These are phyloP conservation scores for Ylistrum balloti DNA, from an alignment of 1,140 invertebrate genomes.

Conservation along the genomic window DNA sequence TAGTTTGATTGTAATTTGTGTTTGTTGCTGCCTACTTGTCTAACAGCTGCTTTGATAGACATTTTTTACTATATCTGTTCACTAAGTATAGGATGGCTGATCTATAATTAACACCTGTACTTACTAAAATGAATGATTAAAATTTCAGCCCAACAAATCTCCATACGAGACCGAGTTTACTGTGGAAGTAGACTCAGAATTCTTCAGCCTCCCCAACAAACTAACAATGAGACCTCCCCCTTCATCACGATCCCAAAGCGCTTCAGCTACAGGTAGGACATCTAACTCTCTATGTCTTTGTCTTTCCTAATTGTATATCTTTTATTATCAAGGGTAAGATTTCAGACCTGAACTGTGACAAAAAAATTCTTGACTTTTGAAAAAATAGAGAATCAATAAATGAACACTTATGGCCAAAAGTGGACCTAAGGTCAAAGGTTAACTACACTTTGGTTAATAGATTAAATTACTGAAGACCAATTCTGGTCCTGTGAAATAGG, in stretches of 20 bases:
- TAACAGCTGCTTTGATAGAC: background rate
- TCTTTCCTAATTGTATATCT: too few relatives aligned
- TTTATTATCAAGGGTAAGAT: too few relatives aligned
- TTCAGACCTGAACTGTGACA: too few relatives aligned
- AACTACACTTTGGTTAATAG: too few relatives aligned
- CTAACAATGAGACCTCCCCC: constrained; percentile 68
- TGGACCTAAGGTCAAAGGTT: too few relatives aligned
- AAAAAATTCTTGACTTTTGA: too few relatives aligned
- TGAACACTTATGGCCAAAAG: too few relatives aligned
- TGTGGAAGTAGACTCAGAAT: constrained; percentile 77
- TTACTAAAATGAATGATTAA: background rate
- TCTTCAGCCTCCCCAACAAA: constrained; percentile 74
- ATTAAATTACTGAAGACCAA: too few relatives aligned
- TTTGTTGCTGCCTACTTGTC: background rate
- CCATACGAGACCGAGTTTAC: constrained; percentile 68
- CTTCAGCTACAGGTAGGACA: constrained; percentile 59
- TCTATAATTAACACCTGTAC: background rate
- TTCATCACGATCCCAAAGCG: constrained; percentile 60
- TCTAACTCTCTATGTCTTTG: constrained; percentile 36
- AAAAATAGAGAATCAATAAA: too few relatives aligned
- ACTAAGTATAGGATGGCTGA: too few relatives aligned
- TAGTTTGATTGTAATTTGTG: background rate
- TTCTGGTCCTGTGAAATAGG: too few relatives aligned
- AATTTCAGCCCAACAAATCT: constrained; percentile 49
- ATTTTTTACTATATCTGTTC: background rate